Evolutionary conservation across 2,797 vertebrate genomes (phyloP).

Genomic region (Hippoglossus hippoglossus): DNA sequence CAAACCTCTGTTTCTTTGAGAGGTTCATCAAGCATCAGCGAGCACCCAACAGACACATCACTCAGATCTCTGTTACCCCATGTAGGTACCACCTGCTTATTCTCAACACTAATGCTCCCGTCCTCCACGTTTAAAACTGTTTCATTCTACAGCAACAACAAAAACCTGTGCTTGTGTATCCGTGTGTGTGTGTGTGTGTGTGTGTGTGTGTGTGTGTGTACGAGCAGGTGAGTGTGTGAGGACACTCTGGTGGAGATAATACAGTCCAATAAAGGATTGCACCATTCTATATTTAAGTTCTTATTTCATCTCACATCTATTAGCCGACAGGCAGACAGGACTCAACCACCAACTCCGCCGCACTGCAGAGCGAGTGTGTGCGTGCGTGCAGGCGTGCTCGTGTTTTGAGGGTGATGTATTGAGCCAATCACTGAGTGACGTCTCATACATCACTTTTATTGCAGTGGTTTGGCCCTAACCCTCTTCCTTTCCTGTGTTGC

Average conservation of each 20-base stretch:
- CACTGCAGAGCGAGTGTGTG: constrained; percentile 43
- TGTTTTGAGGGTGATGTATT: constrained; percentile 78
- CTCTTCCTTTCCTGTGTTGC: constrained; percentile 61
- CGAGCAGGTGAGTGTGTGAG: constrained; percentile 10
- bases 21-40: constrained; percentile 48
- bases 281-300: constrained; percentile 64
- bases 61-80: constrained; percentile 54
- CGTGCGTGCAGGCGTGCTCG: neutral
- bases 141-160: constrained; percentile 34
- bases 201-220: neutral
- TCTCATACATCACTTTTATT: constrained; percentile 85
- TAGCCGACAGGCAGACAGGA: constrained; percentile 66
- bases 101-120: constrained; percentile 38
- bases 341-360: constrained; percentile 45
- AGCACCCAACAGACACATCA: constrained; percentile 56
- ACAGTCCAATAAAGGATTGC: constrained; percentile 56
- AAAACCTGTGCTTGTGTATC: neutral
- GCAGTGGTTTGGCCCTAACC: constrained; percentile 74
- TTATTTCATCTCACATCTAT: constrained; percentile 75
- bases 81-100: constrained; percentile 53
- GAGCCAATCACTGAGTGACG: constrained; percentile 74
- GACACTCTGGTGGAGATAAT: constrained; percentile 36
- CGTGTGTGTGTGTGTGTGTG: neutral
- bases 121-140: constrained; percentile 47
- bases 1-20: constrained; percentile 22